Evolutionary conservation across 2,888 invertebrate species (phyloP).

Genomic region (Microplitis manilae): DNA sequence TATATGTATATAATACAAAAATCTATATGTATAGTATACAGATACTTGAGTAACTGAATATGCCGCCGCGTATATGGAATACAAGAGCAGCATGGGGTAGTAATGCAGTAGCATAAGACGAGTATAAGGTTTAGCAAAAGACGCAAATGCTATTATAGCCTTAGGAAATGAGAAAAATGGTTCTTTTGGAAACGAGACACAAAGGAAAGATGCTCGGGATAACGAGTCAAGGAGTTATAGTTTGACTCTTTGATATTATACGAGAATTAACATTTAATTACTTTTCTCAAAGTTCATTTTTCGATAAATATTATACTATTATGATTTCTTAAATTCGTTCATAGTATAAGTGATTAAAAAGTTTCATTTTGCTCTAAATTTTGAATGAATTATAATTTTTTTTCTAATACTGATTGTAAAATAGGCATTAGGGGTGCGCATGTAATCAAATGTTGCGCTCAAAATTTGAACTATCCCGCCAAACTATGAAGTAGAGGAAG

Average conservation of each 20-base stretch:
- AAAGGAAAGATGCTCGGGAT: constrained; percentile 29
- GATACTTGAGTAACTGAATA: neutral
- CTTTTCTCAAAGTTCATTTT: neutral
- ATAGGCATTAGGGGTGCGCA: too few relatives aligned
- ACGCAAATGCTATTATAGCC: constrained; percentile 27
- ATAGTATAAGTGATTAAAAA: too few relatives aligned
- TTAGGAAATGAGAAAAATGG: constrained; percentile 18
- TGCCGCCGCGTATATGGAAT: neutral
- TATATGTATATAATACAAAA: neutral
- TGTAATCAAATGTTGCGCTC: too few relatives aligned
- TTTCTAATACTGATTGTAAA: too few relatives aligned
- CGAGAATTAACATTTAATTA: neutral
- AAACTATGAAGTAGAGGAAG: too few relatives aligned
- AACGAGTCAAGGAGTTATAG: constrained; percentile 20
- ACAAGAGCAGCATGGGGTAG: neutral
- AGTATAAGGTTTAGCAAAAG: neutral
- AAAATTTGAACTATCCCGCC: too few relatives aligned
- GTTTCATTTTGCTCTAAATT: too few relatives aligned
- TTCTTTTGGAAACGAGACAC: constrained; percentile 32
- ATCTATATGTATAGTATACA: neutral
- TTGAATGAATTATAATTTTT: too few relatives aligned
- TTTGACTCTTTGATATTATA: neutral
- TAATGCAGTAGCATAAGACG: neutral
- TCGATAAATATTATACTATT: neutral
- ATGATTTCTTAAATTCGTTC: too few relatives aligned